phyloP scores from a whole-genome alignment of 2,888 invertebrate genomes.

The Tiliacea citrago region DNA sequence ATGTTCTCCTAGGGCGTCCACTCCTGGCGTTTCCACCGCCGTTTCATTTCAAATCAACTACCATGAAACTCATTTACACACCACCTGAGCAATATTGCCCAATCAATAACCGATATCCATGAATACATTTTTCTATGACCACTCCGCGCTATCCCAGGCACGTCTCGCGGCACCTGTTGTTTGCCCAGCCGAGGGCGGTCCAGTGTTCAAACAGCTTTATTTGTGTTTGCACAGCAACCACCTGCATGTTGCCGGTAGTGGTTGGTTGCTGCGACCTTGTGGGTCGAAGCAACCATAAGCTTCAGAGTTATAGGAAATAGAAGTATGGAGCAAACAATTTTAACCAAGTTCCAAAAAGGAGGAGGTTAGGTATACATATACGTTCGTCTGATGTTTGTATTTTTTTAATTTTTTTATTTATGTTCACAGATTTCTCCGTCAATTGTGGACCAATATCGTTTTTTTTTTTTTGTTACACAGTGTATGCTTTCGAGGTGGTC shows the following conservation, averaged over 20 bases:
- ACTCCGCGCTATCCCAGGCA: slow-evolving; percentile 40
- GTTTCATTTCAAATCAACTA: not conserved
- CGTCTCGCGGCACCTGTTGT: slow-evolving; percentile 72
- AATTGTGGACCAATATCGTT: too few relatives aligned
- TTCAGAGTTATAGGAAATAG: not conserved
- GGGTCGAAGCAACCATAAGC: slow-evolving; percentile 31
- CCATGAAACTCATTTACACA: slow-evolving; percentile 5
- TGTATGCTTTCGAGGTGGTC: too few relatives aligned
- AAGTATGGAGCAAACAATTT: not conserved
- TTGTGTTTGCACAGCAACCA: slow-evolving; percentile 78
- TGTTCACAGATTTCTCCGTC: too few relatives aligned
- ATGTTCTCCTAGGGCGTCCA: too few relatives aligned
- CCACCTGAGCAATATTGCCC: slow-evolving; percentile 14
- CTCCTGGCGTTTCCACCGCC: too few relatives aligned
- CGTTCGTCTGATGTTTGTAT: too few relatives aligned
- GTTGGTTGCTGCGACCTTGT: slow-evolving; percentile 58
- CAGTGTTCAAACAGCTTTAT: slow-evolving; percentile 74
- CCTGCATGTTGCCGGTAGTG: slow-evolving; percentile 75
- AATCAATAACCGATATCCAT: slow-evolving; percentile 26
- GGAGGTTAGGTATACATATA: too few relatives aligned
- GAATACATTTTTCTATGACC: slow-evolving; percentile 28
- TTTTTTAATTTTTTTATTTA: too few relatives aligned
- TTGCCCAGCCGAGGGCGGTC: slow-evolving; percentile 72
- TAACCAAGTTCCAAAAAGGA: too few relatives aligned
- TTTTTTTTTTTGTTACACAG: too few relatives aligned